A percentile compares a stretch with the other conserved stretches of the same genome.
Conservation (phyloP, 2,888 invertebrate genomes). For the Nemotelus nigrinus region DNA sequence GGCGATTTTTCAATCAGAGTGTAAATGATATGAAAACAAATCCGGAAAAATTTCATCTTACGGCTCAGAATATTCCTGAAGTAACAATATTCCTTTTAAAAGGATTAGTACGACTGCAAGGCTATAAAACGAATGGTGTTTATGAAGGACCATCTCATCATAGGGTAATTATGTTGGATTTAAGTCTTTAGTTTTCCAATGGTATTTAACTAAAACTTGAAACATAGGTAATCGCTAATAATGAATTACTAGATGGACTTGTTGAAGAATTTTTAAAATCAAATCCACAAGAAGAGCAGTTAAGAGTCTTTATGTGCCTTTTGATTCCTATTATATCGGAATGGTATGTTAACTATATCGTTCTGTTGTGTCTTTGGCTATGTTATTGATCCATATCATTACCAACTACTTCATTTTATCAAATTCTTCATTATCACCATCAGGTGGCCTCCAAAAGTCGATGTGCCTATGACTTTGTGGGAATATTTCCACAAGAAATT, state of each 20-base stretch:
- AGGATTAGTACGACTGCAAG: constrained; percentile 65
- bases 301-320: constrained; percentile 65
- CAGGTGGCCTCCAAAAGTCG: constrained; percentile 66
- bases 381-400: no score
- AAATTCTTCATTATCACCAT: constrained; percentile 44
- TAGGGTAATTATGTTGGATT: constrained; percentile 23
- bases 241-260: constrained; percentile 64
- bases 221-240: constrained; percentile 60
- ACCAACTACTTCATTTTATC: no score
- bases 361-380: no score
- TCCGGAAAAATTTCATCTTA: constrained; percentile 53
- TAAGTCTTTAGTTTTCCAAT: constrained; percentile 2
- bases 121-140: constrained; percentile 60
- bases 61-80: constrained; percentile 55
- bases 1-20: constrained; percentile 64
- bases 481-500: constrained; percentile 70
- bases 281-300: constrained; percentile 65
- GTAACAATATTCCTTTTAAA: constrained; percentile 66
- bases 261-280: constrained; percentile 65
- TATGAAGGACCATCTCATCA: constrained; percentile 56
- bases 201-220: constrained; percentile 37
- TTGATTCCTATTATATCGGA: constrained; percentile 64
- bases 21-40: constrained; percentile 57
- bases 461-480: constrained; percentile 68
- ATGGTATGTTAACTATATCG: constrained; percentile 53